Evolutionary conservation across 2,888 invertebrate genomes (phyloP).

Genomic region (Magallana nippona): DNA sequence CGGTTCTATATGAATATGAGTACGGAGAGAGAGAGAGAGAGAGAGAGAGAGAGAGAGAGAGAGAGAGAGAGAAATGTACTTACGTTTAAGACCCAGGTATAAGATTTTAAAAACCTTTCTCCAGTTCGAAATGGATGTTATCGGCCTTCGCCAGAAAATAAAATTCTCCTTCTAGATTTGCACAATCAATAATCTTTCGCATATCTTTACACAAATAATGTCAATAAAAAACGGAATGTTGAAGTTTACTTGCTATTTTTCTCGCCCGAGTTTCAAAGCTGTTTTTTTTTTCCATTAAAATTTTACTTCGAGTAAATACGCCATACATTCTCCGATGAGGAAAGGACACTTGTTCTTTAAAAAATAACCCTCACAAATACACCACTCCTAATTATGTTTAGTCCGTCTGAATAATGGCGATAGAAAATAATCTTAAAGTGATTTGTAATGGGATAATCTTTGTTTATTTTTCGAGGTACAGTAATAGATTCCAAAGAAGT

Average conservation of each 20-base stretch:
- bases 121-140: no score
- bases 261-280: background rate
- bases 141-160: no score
- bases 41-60: constrained; percentile 29
- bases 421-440: constrained; percentile 26
- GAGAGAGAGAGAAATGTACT: background rate
- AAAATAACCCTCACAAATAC: no score
- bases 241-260: background rate
- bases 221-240: constrained; percentile 7
- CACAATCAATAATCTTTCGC: constrained; percentile 35
- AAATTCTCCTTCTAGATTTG: background rate
- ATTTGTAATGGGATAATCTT: background rate
- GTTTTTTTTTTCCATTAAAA: background rate
- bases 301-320: background rate
- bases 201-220: background rate
- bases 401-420: background rate
- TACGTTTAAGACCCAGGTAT: no score
- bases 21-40: constrained; percentile 26
- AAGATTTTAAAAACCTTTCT: no score
- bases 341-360: background rate
- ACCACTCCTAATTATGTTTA: background rate
- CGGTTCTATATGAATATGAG: background rate
- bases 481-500: background rate
- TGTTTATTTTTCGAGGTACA: background rate
- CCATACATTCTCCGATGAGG: background rate